A percentile compares a stretch with the other conserved stretches of the same genome.
Conservation (phyloP, 2,797 vertebrate genomes). For the Channallabes apus region DNA sequence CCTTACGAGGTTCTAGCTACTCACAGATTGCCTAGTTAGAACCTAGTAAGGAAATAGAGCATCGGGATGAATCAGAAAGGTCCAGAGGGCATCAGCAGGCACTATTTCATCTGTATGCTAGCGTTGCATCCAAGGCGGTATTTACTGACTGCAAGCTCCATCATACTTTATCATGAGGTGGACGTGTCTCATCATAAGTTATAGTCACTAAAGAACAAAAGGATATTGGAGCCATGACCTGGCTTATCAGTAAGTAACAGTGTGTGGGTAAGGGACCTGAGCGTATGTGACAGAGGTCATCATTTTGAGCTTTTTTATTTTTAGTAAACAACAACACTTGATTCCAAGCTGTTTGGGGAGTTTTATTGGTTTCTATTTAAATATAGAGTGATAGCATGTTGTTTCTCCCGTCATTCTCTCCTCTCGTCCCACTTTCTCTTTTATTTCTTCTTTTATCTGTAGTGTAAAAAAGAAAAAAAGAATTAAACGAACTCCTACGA, state of each 20-base stretch:
- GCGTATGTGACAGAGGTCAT: background rate
- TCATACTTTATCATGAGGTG: conserved; percentile 12
- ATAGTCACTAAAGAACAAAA: conserved; percentile 24
- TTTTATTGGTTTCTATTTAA: conserved; percentile 5
- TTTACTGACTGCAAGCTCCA: conserved; percentile 12
- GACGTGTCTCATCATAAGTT: conserved; percentile 23
- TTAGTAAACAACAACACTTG: background rate
- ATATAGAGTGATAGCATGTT: background rate
- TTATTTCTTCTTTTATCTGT: background rate
- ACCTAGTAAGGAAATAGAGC: background rate
- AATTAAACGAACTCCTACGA: background rate
- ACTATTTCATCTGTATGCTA: background rate
- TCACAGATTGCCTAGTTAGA: too few relatives aligned
- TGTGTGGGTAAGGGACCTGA: conserved; percentile 19
- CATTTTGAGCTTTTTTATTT: background rate
- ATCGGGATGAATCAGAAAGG: background rate
- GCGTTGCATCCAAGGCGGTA: background rate
- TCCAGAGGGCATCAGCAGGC: background rate
- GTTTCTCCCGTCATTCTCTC: background rate
- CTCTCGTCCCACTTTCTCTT: background rate
- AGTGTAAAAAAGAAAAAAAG: background rate
- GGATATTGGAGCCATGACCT: conserved; percentile 28
- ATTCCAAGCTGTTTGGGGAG: background rate
- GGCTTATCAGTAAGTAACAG: background rate
- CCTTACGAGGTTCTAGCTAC: too few relatives aligned